These are phyloP conservation scores for Oplegnathus fasciatus DNA, from an alignment of 2,113 vertebrate species.

Conservation along the genomic window DNA sequence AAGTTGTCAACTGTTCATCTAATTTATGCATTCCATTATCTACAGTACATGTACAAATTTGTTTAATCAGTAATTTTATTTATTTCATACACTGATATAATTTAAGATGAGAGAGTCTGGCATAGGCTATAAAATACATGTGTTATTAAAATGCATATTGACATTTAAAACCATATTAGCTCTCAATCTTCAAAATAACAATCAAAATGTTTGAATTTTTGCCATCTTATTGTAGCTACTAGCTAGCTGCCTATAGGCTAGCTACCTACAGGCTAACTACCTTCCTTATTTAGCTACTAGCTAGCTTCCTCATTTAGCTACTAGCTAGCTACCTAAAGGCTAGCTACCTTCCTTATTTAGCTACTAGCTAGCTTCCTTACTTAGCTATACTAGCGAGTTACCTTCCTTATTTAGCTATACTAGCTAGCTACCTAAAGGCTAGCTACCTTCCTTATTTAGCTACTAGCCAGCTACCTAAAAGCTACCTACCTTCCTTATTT, in stretches of 20 bases:
- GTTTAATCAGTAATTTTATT: background rate
- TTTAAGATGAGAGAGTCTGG: background rate
- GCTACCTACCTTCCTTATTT: background rate
- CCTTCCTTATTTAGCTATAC: background rate
- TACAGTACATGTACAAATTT: background rate
- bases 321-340: too few species aligned
- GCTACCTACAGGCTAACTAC: background rate
- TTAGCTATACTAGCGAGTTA: too few species aligned
- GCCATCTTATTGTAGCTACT: background rate
- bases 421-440: too few species aligned
- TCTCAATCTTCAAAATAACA: background rate
- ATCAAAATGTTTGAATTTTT: background rate
- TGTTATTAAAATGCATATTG: background rate
- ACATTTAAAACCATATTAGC: background rate
- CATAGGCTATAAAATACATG: background rate
- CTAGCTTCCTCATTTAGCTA: too few species aligned
- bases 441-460: background rate
- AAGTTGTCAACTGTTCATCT: too few species aligned
- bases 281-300: too few species aligned
- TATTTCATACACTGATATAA: background rate
- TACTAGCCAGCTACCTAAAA: background rate
- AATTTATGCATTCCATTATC: too few species aligned
- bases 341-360: too few species aligned
- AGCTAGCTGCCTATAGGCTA: too few species aligned
- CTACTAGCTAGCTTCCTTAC: too few species aligned